Conservation (phyloP, 1,140 invertebrate genomes). For the Platorchestia sp. region DNA sequence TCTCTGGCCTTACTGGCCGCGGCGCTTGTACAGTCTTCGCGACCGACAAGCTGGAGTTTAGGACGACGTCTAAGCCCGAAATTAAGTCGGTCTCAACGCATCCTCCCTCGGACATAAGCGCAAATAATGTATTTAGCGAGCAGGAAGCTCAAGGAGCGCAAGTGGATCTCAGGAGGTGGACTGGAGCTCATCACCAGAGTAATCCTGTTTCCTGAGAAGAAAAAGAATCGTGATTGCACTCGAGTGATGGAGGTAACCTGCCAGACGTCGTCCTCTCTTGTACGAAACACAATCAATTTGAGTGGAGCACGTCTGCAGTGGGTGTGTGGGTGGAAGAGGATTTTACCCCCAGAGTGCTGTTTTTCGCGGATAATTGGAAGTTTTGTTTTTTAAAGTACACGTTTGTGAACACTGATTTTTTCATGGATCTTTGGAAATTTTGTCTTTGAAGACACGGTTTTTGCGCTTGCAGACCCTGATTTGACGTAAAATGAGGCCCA, state of each 20-base stretch:
- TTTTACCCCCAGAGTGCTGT: neutral
- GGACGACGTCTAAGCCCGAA: neutral
- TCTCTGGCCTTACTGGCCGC: neutral
- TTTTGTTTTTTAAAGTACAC: neutral
- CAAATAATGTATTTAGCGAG: neutral
- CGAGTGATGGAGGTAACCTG: neutral
- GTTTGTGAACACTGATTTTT: too few species aligned
- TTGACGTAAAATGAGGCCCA: neutral
- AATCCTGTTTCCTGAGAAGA: neutral
- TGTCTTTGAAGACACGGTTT: neutral
- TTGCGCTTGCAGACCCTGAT: neutral
- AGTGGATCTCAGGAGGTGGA: neutral
- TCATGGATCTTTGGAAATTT: neutral
- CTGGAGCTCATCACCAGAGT: neutral
- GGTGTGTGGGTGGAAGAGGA: neutral
- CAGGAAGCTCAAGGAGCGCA: neutral
- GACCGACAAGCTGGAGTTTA: neutral
- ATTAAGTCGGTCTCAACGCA: neutral
- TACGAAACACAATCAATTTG: neutral
- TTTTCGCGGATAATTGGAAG: neutral
- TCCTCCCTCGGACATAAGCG: neutral
- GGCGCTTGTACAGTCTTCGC: neutral
- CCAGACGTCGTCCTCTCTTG: neutral
- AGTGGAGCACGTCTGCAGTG: neutral
- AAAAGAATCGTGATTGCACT: neutral